Percentiles rank a stretch among this genome's conserved stretches.
These are phyloP conservation scores for Selene dorsalis DNA, from an alignment of 2,797 vertebrate genomes.

Conservation along the genomic window DNA sequence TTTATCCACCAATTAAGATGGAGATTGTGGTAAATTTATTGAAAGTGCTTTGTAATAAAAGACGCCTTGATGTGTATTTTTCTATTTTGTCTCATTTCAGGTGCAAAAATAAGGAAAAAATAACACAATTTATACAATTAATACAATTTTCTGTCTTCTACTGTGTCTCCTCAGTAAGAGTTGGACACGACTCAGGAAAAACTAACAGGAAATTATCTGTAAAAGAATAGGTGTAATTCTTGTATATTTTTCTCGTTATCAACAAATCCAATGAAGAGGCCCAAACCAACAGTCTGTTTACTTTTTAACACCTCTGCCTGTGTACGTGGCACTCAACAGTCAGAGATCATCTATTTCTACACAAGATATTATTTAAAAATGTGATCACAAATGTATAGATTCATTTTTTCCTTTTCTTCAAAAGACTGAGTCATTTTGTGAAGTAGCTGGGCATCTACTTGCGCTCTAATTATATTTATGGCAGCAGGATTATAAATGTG, in stretches of 20 bases:
- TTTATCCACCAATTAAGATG: slow-evolving; percentile 21
- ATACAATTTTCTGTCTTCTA: slow-evolving; percentile 1
- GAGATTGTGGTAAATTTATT: not conserved
- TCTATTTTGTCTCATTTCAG: not conserved
- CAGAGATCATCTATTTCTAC: not conserved
- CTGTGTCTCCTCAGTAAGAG: not conserved
- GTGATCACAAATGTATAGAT: not conserved
- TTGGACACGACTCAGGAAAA: not conserved
- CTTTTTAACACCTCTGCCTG: not conserved
- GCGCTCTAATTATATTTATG: not conserved
- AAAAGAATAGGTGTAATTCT: not conserved
- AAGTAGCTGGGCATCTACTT: not conserved
- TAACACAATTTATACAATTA: not conserved
- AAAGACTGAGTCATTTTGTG: not conserved
- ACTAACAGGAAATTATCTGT: not conserved
- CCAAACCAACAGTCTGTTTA: not conserved
- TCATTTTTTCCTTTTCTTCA: not conserved
- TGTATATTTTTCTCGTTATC: not conserved
- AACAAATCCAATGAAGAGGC: not conserved
- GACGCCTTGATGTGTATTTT: not conserved
- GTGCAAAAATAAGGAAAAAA: not conserved
- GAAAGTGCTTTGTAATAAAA: slow-evolving; percentile 1
- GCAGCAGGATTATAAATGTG: not conserved
- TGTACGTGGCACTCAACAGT: not conserved
- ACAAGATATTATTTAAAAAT: not conserved